phyloP scores from a whole-genome alignment of 2,888 invertebrate species.

The Osmoderma eremita region DNA sequence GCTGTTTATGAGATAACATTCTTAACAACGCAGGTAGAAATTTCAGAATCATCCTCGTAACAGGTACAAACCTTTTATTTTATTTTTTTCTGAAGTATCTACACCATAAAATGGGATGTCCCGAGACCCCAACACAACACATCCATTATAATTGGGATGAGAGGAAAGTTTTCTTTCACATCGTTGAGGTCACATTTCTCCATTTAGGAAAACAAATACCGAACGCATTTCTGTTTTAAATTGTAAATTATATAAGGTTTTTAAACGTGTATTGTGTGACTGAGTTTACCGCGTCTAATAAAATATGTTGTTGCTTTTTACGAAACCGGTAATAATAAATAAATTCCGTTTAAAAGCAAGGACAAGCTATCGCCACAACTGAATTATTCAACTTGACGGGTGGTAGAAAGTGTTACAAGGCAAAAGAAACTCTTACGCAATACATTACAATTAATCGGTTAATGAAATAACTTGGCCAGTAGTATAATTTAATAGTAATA shows the following conservation, averaged over 20 bases:
- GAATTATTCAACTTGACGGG: conserved; percentile 28
- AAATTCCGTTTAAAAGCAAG: conserved; percentile 31
- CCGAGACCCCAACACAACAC: conserved; percentile 17
- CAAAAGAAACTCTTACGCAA: conserved; percentile 37
- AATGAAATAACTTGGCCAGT: conserved; percentile 25
- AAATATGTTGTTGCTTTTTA: conserved; percentile 10
- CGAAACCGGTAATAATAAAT: conserved; percentile 30
- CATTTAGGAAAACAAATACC: conserved; percentile 3
- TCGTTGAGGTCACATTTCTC: conserved; percentile 14
- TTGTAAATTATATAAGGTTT: not conserved
- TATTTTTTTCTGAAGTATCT: conserved; percentile 10
- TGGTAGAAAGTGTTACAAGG: conserved; percentile 36
- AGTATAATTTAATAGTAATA: conserved; percentile 27
- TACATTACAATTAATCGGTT: conserved; percentile 25
- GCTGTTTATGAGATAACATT: conserved; percentile 30
- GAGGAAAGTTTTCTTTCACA: conserved; percentile 3
- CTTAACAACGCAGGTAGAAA: conserved; percentile 21
- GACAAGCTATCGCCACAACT: conserved; percentile 21
- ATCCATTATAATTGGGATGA: conserved; percentile 13
- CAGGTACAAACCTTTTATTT: conserved; percentile 22
- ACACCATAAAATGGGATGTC: conserved; percentile 14
- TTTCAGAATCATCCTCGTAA: conserved; percentile 12
- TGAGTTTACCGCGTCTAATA: conserved; percentile 17
- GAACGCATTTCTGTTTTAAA: no score
- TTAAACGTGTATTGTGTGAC: not conserved